Evolutionary conservation across 1,140 invertebrate genomes (phyloP), one percentile per base, ranked within the genome.

Genomic region (Palaemon carinicauda): DNA sequence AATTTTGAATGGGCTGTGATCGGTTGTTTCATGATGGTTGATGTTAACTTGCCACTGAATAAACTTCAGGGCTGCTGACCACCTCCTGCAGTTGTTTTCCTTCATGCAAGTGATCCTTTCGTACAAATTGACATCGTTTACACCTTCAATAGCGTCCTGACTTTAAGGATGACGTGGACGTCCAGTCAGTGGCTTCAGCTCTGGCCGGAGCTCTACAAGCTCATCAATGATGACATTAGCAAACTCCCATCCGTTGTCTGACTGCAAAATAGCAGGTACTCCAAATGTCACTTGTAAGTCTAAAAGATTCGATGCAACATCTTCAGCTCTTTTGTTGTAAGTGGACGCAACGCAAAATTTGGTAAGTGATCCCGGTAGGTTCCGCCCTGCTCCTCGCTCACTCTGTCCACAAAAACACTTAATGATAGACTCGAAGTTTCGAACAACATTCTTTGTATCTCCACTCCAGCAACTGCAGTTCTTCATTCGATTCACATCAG

Each of bases 231-330:
- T 19, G 51, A 14, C 31, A 78, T 27, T 78, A 50, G 41, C 74
- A 14, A 78, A 78, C 21, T 78, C 31, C 12, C 51, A 29, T n/a
- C 74, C 74, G 14, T 78, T 78, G 74, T 78, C 74, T 1, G 29
- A 78, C 74, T 78, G 51, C n/a, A 78, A 78, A 78, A 78, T 78
- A 50, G 74, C 74, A 52, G 74, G 74, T 78, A 29, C 21, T 78
- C 74, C 74, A 52, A 78, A 41, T 33, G 74, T 78, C 21, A 78
- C 14, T 15, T 33, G 41, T 78, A 78, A 33, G 24, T 78, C 74
- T 33, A 33, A 7, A 78, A 78, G 74, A 41, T 41, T 41, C 33
- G 9, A 3, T 41, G 33, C 9, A 41, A 41, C 33, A 3, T 41
- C 33, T 52, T 50, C 41, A n/a, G 14, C 41, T 50, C 24, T 41